phyloP scores from a whole-genome alignment of 1,140 invertebrate genomes.

The Eumaeus atala region DNA sequence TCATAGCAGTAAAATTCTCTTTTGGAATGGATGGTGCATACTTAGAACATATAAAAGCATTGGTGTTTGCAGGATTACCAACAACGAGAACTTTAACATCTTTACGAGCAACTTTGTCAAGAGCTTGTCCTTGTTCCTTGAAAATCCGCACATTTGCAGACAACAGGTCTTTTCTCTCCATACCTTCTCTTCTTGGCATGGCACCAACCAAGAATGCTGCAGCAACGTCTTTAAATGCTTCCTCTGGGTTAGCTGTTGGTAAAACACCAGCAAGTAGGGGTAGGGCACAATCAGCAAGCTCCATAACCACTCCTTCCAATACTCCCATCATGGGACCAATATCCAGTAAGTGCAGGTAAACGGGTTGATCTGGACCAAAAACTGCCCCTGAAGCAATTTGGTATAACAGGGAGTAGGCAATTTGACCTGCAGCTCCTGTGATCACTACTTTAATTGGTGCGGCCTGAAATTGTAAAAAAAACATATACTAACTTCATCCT shows the following conservation, averaged over 20 bases:
- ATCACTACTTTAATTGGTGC: slow-evolving; percentile 94
- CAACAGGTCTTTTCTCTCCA: slow-evolving; percentile 97
- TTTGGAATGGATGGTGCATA: slow-evolving; percentile 98
- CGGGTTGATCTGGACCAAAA: slow-evolving; percentile 92
- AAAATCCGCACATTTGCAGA: slow-evolving; percentile 99
- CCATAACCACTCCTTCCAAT: slow-evolving; percentile 97
- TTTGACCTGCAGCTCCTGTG: slow-evolving; percentile 98
- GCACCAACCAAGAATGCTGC: slow-evolving; percentile 98
- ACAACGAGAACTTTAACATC: slow-evolving; percentile 95
- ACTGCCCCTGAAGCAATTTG: slow-evolving; percentile 97
- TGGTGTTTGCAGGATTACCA: slow-evolving; percentile 99
- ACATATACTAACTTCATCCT: neutral
- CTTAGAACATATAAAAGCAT: slow-evolving; percentile 96
- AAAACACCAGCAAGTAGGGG: slow-evolving; percentile 91
- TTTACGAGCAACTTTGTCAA: slow-evolving; percentile 95
- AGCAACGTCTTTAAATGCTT: slow-evolving; percentile 96
- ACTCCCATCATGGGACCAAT: slow-evolving; percentile 96
- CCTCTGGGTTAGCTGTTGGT: slow-evolving; percentile 89
- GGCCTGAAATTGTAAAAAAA: slow-evolving; percentile 67
- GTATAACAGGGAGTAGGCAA: slow-evolving; percentile 97
- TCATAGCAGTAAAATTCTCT: slow-evolving; percentile 98
- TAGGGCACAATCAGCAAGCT: slow-evolving; percentile 95
- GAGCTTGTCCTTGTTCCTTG: slow-evolving; percentile 94
- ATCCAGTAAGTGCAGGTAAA: slow-evolving; percentile 94
- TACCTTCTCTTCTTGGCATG: slow-evolving; percentile 98